phyloP scores from a whole-genome alignment of 2,888 invertebrate species.

The Oscheius onirici region DNA sequence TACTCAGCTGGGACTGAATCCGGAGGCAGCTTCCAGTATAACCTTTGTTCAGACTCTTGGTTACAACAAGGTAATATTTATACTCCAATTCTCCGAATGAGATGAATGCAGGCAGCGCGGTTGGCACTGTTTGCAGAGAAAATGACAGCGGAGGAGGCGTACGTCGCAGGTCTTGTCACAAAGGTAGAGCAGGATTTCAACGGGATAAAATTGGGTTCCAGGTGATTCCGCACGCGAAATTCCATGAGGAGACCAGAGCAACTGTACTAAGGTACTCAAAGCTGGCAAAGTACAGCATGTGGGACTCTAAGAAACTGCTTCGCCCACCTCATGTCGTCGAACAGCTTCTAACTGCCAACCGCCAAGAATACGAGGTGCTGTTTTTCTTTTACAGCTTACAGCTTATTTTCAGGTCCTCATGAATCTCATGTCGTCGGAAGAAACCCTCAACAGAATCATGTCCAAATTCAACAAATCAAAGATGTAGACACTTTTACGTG shows the following conservation, averaged over 20 bases:
- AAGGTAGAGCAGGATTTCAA: slow-evolving; percentile 74
- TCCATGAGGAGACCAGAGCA: slow-evolving; percentile 38
- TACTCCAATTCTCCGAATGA: not conserved
- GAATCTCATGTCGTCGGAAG: slow-evolving; percentile 34
- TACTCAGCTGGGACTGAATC: slow-evolving; percentile 56
- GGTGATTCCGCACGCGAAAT: slow-evolving; percentile 43
- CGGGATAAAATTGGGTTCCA: slow-evolving; percentile 10
- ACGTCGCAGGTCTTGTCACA: slow-evolving; percentile 82
- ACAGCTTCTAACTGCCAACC: slow-evolving; percentile 39
- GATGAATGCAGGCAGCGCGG: slow-evolving; percentile 74
- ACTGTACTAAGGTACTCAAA: slow-evolving; percentile 37
- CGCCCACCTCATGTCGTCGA: slow-evolving; percentile 36
- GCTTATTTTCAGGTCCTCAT: slow-evolving; percentile 25
- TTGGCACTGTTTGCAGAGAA: slow-evolving; percentile 80
- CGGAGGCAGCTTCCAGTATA: slow-evolving; percentile 59
- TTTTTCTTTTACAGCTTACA: not conserved
- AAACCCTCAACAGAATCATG: slow-evolving; percentile 42
- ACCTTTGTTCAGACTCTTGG: slow-evolving; percentile 75
- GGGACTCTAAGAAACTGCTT: slow-evolving; percentile 44
- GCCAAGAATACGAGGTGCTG: slow-evolving; percentile 39
- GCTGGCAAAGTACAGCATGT: slow-evolving; percentile 45
- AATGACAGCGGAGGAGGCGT: slow-evolving; percentile 84
- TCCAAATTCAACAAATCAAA: slow-evolving; percentile 39
- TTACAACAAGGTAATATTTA: slow-evolving; percentile 78
- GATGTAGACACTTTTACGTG: slow-evolving; percentile 13